These are phyloP conservation scores for Nemopilema nomurai DNA, from an alignment of 30 jellyfish, hydroid and myxozoan species.

Conservation along the genomic window DNA sequence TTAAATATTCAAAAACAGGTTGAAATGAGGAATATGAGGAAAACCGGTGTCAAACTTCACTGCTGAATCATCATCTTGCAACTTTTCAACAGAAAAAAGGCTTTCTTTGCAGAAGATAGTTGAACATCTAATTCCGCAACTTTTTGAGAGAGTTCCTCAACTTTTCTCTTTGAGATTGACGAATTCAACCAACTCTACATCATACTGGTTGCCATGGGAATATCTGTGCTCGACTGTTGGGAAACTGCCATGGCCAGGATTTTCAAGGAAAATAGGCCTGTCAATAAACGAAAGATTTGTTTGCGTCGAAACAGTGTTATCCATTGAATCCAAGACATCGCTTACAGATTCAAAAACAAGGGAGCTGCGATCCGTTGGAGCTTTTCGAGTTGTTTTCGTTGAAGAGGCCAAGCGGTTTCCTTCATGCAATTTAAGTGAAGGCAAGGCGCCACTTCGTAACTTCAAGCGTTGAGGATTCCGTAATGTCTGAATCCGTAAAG, in stretches of 20 bases:
- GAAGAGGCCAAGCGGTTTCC: slow-evolving; percentile 1
- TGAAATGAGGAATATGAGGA: slow-evolving; percentile 5
- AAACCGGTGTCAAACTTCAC: slow-evolving; percentile 14
- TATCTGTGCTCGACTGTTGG: not conserved
- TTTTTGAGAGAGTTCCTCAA: slow-evolving; percentile 12
- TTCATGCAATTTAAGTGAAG: slow-evolving; percentile 7
- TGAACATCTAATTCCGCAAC: slow-evolving; percentile 1
- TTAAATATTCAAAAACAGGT: slow-evolving; percentile 9
- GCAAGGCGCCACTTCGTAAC: slow-evolving; percentile 23
- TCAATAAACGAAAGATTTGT: slow-evolving; percentile 10
- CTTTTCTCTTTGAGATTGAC: slow-evolving; percentile 5
- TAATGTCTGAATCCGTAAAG: slow-evolving; percentile 32
- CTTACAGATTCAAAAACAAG: not conserved
- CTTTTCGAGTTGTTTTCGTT: not conserved
- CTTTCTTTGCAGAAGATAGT: slow-evolving; percentile 4
- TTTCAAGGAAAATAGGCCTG: not conserved
- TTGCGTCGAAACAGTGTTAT: slow-evolving; percentile 1
- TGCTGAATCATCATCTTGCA: slow-evolving; percentile 27
- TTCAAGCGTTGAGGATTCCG: slow-evolving; percentile 38
- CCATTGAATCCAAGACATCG: not conserved
- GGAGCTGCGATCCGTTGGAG: too few species aligned
- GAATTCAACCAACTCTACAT: not conserved
- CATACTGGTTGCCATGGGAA: not conserved
- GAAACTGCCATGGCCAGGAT: not conserved
- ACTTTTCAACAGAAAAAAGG: slow-evolving; percentile 1